A percentile compares a stretch with the other conserved stretches of the same genome.
Conservation (phyloP, 2,797 vertebrate genomes). For the Rhabdophis nuchalis region DNA sequence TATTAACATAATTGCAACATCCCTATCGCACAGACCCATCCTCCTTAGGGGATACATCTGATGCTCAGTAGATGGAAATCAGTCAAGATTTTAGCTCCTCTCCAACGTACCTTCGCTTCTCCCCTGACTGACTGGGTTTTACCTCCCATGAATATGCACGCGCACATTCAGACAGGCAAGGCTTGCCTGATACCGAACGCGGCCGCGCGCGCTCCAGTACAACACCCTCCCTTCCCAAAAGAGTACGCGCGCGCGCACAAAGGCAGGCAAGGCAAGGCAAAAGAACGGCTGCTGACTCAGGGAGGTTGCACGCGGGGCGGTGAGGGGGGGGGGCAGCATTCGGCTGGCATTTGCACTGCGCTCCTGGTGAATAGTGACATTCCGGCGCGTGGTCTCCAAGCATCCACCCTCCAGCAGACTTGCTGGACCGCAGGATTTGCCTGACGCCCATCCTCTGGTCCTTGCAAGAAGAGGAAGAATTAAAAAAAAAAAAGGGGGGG, state of each 20-base stretch:
- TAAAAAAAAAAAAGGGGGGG: background rate
- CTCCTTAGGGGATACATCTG: slow-evolving; percentile 85
- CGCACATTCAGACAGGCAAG: slow-evolving; percentile 45
- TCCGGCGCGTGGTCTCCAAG: background rate
- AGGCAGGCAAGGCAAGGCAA: slow-evolving; percentile 47
- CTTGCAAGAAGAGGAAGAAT: slow-evolving; percentile 62
- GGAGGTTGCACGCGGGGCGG: slow-evolving; percentile 76
- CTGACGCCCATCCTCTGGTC: slow-evolving; percentile 74
- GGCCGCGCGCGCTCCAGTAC: background rate
- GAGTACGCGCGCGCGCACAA: background rate
- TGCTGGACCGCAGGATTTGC: slow-evolving; percentile 78
- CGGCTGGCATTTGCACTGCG: slow-evolving; percentile 77
- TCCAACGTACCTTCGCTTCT: slow-evolving; percentile 83
- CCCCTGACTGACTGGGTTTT: slow-evolving; percentile 83
- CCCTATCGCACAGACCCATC: slow-evolving; percentile 82
- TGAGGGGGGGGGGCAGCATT: slow-evolving; percentile 72
- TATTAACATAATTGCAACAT: slow-evolving; percentile 83
- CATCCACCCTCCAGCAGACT: slow-evolving; percentile 66
- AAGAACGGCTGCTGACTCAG: slow-evolving; percentile 81
- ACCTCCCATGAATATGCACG: slow-evolving; percentile 75
- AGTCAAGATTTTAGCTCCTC: slow-evolving; percentile 80
- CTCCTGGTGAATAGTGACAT: slow-evolving; percentile 79
- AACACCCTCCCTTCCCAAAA: background rate
- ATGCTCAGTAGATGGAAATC: slow-evolving; percentile 92
- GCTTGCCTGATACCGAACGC: slow-evolving; percentile 49